Base-by-base conservation (phyloP, 2,888 invertebrate species). In the Urechis unicinctus region DNA sequence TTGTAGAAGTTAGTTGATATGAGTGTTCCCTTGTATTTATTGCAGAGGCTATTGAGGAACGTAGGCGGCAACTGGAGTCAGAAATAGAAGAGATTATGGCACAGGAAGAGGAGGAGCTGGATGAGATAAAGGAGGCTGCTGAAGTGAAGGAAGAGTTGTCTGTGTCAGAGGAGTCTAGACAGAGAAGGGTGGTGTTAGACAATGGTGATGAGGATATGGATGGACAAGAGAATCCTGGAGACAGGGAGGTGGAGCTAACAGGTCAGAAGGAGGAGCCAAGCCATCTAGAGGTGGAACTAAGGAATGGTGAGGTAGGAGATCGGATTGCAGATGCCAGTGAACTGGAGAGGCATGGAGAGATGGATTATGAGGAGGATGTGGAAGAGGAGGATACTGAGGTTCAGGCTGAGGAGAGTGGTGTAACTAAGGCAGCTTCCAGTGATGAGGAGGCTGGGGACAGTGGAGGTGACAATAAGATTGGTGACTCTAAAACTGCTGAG, bases 171-270 rank as follows among this genome's bases (percentile, higher is more conserved):
- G 42, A 52, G 25, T 50, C 54, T 13, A 45, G 17, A 6, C 43
- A 50, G 4, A 56, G 36, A 29, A 48, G 31, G 30, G 56, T 42
- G 41, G 49, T 47, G 21, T 31, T 17, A n/a, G 49, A 50, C n/a
- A 30, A 29, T 3, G 52, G 52, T 26, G 52, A 52, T 50, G 44
- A 57, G 30, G 50, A 46, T 22, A 49, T 24, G 6, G 55, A 30
- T 25, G 50, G 30, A 1, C 41, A 41, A 25, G 41, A 45, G 30
- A 41, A 50, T 43, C 41, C 22, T 51, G 56, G 59, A 42, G 29
- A 50, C 49, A 26, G 57, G 51, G 31, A 52, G 45, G 25, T 57
- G 52, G 54, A 93, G 79, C n/a, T n/a, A n/a, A n/a, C n/a, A n/a
- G n/a, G n/a, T n/a, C n/a, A n/a, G n/a, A n/a, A n/a, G n/a, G n/a